These are phyloP conservation scores for Brenthis hecate DNA, from an alignment of 2,888 invertebrate species.

Conservation along the genomic window DNA sequence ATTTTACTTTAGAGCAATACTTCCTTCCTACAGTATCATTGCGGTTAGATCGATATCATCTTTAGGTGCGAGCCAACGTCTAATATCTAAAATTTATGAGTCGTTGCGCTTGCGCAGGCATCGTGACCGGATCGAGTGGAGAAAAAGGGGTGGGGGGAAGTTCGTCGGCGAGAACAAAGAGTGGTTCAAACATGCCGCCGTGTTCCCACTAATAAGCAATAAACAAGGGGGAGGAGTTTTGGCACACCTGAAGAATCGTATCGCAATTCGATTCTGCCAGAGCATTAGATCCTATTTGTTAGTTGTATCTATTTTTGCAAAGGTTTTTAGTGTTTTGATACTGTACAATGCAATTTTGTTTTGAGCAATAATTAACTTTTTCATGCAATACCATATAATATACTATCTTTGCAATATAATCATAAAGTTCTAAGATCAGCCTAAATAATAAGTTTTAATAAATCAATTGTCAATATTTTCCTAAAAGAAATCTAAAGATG, in stretches of 20 bases:
- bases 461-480: too few relatives aligned
- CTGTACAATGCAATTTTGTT: too few relatives aligned
- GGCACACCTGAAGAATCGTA: constrained; percentile 79
- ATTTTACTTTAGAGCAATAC: constrained; percentile 57
- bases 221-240: constrained; percentile 80
- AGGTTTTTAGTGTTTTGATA: too few relatives aligned
- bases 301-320: not conserved
- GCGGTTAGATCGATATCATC: constrained; percentile 75
- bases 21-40: constrained; percentile 75
- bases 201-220: constrained; percentile 80
- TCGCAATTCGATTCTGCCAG: constrained; percentile 51
- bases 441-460: too few relatives aligned
- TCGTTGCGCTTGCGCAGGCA: constrained; percentile 70
- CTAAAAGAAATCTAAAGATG: too few relatives aligned
- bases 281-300: constrained; percentile 13
- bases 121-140: constrained; percentile 64
- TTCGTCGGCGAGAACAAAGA: constrained; percentile 77
- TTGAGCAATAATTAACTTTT: too few relatives aligned
- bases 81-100: constrained; percentile 80
- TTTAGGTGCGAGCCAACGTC: constrained; percentile 68
- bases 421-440: too few relatives aligned
- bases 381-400: too few relatives aligned
- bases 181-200: constrained; percentile 78
- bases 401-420: too few relatives aligned
- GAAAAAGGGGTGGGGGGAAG: constrained; percentile 46